Evolutionary conservation across 2,113 vertebrate species (phyloP), one percentile per base, ranked within the genome.

Genomic region (Stigmatopora argus): DNA sequence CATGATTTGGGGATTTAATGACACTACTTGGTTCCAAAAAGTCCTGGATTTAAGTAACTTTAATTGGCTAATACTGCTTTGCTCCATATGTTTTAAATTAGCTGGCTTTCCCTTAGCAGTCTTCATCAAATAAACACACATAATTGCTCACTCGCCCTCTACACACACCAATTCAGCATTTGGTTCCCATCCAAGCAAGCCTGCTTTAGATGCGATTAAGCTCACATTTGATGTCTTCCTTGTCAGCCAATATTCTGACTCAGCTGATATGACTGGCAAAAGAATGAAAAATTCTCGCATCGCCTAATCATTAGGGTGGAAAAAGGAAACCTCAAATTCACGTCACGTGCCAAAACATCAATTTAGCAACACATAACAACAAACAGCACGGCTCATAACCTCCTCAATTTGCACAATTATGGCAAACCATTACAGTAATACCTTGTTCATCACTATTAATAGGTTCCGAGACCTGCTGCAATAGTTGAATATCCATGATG

Each of bases 131-230:
- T 58, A 58, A 58, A 5, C 56, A 35, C 14, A 3, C 18, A 10
- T 38, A n/a, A 38, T 21, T 52, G 49, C 49, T 21, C 49, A 52
- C n/a, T 52, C 11, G 14, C 7, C 56, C 61, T 35, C 31, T 38
- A 38, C 56, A 38, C 2, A 31, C 53, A 0, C 58, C 51, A 71
- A 60, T 63, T 34, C 72, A 57, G 8, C 67, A 61, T 45, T 52
- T 15, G 31, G 18, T 65, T 53, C 17, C 53, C 51, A 72, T 64
- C 70, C 61, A 72, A 58, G 70, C 41, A 19, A 63, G 70, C 74
- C 74, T 63, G 75, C 66, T 85, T 79, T 77, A 76, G 70, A 76
- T 67, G 69, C 81, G 74, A 81, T 85, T 80, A 77, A 58, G 75
- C 53, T 23, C 73, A 82, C 83, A 78, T 78, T 78, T 82, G 79